Evolutionary conservation across 2,797 vertebrate species (phyloP).

Genomic region (Coreius guichenoti): DNA sequence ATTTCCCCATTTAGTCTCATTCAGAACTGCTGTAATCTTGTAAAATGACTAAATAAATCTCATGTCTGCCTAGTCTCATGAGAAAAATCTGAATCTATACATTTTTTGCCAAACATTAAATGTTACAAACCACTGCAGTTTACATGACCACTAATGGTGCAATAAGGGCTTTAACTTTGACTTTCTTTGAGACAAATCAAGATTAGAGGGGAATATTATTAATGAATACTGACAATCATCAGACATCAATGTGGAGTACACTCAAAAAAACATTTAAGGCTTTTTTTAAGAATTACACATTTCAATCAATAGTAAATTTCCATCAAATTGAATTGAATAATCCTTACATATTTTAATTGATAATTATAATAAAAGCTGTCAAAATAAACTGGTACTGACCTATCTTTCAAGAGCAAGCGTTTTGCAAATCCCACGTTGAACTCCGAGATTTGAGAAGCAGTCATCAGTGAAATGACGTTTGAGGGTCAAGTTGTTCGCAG

Average conservation of each 20-base stretch:
- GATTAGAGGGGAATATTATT: background rate
- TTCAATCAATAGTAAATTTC: too few species aligned
- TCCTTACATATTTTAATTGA: too few species aligned
- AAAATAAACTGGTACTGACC: too few species aligned
- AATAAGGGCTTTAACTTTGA: background rate
- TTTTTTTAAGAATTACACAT: too few species aligned
- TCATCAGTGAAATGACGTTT: too few species aligned
- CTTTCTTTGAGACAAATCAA: background rate
- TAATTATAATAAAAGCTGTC: too few species aligned
- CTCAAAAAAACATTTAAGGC: too few species aligned
- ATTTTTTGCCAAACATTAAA: background rate
- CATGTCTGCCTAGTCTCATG: background rate
- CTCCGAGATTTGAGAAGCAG: too few species aligned
- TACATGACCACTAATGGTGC: background rate
- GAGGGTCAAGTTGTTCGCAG: too few species aligned
- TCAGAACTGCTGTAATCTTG: background rate
- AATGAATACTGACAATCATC: background rate
- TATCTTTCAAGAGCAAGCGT: too few species aligned
- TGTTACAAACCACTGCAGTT: background rate
- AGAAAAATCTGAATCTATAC: background rate
- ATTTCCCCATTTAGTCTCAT: background rate
- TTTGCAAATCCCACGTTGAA: too few species aligned
- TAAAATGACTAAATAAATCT: background rate
- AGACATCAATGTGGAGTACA: background rate
- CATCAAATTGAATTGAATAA: too few species aligned